A percentile compares a stretch with the other conserved stretches of the same genome.
Evolutionary conservation across 2,888 invertebrate genomes (phyloP).

Genomic region (Polydrusus cervinus): DNA sequence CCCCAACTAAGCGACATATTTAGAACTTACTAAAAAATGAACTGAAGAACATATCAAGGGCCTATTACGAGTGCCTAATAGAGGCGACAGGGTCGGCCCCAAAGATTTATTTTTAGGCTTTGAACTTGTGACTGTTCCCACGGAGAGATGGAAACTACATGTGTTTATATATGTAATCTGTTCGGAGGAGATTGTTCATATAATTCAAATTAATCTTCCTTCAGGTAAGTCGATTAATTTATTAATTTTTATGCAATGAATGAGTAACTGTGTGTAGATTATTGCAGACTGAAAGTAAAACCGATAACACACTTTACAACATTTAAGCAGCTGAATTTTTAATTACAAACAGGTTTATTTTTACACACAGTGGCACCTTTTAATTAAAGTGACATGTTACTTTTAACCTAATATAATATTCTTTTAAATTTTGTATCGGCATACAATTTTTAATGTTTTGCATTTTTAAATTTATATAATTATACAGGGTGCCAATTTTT

Average conservation of each 20-base stretch:
- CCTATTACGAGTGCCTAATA: too few relatives aligned
- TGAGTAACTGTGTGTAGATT: background rate
- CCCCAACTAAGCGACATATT: too few relatives aligned
- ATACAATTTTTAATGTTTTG: background rate
- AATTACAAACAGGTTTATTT: conserved; percentile 33
- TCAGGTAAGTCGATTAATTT: too few relatives aligned
- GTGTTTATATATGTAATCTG: too few relatives aligned
- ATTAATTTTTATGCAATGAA: background rate
- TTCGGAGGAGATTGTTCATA: too few relatives aligned
- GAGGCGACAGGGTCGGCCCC: too few relatives aligned
- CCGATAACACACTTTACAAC: conserved; percentile 11
- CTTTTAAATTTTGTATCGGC: background rate
- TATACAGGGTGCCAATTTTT: background rate
- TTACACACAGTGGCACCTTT: conserved; percentile 6
- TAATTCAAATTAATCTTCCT: too few relatives aligned
- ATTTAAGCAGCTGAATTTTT: conserved; percentile 17
- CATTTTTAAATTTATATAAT: background rate
- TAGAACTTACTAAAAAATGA: too few relatives aligned
- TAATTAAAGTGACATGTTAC: conserved; percentile 11
- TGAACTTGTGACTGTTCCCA: too few relatives aligned
- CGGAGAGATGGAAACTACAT: too few relatives aligned
- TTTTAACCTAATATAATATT: background rate
- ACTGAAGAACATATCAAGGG: too few relatives aligned
- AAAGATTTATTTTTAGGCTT: too few relatives aligned
- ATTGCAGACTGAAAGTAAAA: conserved; percentile 2